Evolutionary conservation across 2,797 vertebrate species (phyloP).

Genomic region (Cyprinodon diabolis): DNA sequence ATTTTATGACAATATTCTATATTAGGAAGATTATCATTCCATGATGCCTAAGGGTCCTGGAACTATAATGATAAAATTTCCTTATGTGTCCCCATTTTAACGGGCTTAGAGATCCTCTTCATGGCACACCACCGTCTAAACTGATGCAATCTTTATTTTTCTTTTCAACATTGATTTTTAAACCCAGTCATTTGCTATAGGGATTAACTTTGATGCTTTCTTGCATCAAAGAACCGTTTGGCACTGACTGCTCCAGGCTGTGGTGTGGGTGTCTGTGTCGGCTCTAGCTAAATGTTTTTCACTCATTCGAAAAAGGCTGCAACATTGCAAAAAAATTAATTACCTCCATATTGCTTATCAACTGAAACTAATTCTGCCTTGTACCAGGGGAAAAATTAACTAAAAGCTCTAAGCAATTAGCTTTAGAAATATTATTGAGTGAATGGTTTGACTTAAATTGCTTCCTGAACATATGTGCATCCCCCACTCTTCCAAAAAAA

Average conservation of each 20-base stretch:
- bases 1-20: constrained; percentile 28
- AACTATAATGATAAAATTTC: constrained; percentile 14
- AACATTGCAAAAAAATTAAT: constrained; percentile 31
- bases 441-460: constrained; percentile 18
- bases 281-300: constrained; percentile 45
- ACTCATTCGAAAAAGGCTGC: constrained; percentile 36
- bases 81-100: constrained; percentile 24
- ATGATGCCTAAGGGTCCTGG: constrained; percentile 26
- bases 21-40: constrained; percentile 34
- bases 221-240: constrained; percentile 17
- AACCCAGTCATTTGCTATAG: constrained; percentile 17
- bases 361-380: constrained; percentile 31
- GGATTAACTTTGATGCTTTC: constrained; percentile 18
- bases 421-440: constrained; percentile 14
- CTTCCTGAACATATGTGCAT: neutral
- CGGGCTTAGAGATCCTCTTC: constrained; percentile 8
- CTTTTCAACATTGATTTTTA: constrained; percentile 15
- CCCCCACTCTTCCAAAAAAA: too few relatives aligned
- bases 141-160: neutral
- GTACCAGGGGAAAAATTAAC: constrained; percentile 34
- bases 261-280: constrained; percentile 31
- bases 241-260: constrained; percentile 16
- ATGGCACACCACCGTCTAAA: neutral
- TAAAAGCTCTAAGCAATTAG: constrained; percentile 24
- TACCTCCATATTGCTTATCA: constrained; percentile 50